Evolutionary conservation across 1,140 invertebrate species (phyloP).

Genomic region (Drosophila virilis): DNA sequence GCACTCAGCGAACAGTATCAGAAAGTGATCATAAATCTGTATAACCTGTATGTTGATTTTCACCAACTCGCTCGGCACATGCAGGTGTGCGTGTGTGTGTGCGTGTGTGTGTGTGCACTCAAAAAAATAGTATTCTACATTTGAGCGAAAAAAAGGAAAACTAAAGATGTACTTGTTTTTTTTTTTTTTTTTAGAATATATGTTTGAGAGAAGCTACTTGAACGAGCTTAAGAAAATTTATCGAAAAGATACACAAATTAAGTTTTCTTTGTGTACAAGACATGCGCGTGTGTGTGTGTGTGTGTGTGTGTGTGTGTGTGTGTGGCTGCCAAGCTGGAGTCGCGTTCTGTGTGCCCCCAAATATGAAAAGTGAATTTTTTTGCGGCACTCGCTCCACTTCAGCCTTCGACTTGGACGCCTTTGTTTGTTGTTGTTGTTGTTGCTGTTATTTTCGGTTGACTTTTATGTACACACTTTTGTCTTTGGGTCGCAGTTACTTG

Average conservation of each 20-base stretch:
- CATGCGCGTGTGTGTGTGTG: too few relatives aligned
- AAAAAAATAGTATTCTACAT: not conserved
- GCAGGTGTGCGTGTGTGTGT: not conserved
- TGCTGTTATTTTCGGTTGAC: constrained; percentile 16
- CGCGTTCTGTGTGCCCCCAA: constrained; percentile 32
- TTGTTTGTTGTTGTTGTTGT: constrained; percentile 27
- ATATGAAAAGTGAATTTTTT: constrained; percentile 68
- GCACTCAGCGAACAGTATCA: constrained; percentile 54
- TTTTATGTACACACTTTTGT: constrained; percentile 37
- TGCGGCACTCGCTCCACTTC: constrained; percentile 44
- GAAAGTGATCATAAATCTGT: constrained; percentile 76
- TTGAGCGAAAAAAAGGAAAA: too few relatives aligned
- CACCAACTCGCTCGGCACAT: constrained; percentile 47
- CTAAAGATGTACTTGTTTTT: too few relatives aligned
- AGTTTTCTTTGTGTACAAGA: too few relatives aligned
- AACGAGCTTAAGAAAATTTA: too few relatives aligned
- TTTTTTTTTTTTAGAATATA: too few relatives aligned
- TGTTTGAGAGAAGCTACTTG: too few relatives aligned
- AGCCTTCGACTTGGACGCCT: constrained; percentile 44
- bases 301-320: constrained; percentile 3
- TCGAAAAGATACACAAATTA: too few relatives aligned
- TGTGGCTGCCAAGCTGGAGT: constrained; percentile 12
- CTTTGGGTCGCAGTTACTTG: constrained; percentile 33
- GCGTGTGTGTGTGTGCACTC: not conserved
- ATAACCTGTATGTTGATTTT: constrained; percentile 76